A percentile compares a stretch with the other conserved stretches of the same genome.
phyloP scores from a whole-genome alignment of 1,140 invertebrate genomes.

The Venturia canescens region DNA sequence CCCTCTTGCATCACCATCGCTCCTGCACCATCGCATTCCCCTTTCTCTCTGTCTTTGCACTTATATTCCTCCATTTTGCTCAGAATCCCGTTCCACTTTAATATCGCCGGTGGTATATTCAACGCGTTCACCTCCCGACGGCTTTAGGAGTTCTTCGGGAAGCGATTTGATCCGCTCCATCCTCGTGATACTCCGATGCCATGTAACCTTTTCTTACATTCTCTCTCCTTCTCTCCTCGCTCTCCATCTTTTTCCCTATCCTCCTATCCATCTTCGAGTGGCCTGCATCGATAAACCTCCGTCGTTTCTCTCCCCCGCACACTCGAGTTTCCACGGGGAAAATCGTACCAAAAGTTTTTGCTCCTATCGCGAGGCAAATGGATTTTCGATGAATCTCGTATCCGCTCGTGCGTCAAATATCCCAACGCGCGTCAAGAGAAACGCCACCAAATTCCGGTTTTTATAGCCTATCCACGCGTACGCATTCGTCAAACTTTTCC shows the following conservation, averaged over 20 bases:
- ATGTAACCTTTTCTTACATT: neutral
- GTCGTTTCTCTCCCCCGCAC: slow-evolving; percentile 14
- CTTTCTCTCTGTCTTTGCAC: slow-evolving; percentile 2
- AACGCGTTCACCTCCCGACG: slow-evolving; percentile 45
- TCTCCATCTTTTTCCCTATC: neutral
- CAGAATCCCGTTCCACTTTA: slow-evolving; percentile 41
- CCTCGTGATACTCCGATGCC: neutral
- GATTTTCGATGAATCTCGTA: slow-evolving; percentile 48
- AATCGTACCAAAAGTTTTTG: slow-evolving; percentile 38
- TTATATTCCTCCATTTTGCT: slow-evolving; percentile 22
- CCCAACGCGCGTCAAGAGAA: neutral
- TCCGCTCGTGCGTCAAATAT: slow-evolving; percentile 34
- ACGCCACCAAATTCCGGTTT: neutral
- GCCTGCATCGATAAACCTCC: slow-evolving; percentile 43
- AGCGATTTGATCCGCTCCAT: slow-evolving; percentile 63
- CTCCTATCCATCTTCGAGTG: slow-evolving; percentile 26
- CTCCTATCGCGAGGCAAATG: slow-evolving; percentile 28
- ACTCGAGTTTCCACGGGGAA: slow-evolving; percentile 23
- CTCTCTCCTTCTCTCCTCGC: neutral
- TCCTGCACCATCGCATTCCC: neutral
- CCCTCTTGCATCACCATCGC: neutral
- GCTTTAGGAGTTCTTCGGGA: slow-evolving; percentile 57
- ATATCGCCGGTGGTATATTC: slow-evolving; percentile 43
- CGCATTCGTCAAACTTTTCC: neutral
- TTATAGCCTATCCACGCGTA: neutral